phyloP scores from a whole-genome alignment of 1,140 invertebrate species.

The Leptopilina boulardi region DNA sequence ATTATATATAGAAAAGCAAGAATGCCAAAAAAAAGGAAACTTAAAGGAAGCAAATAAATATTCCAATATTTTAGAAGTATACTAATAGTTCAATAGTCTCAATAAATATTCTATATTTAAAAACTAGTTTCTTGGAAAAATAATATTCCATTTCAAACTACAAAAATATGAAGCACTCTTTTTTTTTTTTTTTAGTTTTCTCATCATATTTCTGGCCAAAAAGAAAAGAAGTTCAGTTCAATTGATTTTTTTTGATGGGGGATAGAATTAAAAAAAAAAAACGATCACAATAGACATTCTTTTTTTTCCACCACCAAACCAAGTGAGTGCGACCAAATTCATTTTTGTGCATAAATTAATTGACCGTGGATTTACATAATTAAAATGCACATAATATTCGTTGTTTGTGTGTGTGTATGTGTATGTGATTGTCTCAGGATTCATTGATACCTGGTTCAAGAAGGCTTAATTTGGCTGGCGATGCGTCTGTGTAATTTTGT shows the following conservation, averaged over 20 bases:
- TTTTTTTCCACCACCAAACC: conserved; percentile 27
- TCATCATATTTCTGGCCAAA: background rate
- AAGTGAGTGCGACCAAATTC: conserved; percentile 10
- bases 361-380: conserved; percentile 3
- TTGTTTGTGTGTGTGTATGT: background rate
- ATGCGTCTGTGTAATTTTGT: conserved; percentile 70
- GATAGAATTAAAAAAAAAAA: background rate
- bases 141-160: background rate
- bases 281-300: background rate
- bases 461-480: conserved; percentile 73
- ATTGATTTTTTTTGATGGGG: too few species aligned
- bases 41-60: conserved; percentile 16
- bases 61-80: background rate
- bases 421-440: conserved; percentile 51
- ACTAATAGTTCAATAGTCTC: conserved; percentile 24
- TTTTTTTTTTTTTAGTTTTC: background rate
- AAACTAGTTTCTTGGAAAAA: background rate
- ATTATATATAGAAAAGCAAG: too few species aligned
- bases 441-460: conserved; percentile 73
- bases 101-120: conserved; percentile 28
- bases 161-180: background rate
- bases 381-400: too few species aligned
- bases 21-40: background rate
- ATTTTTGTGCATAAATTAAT: background rate
- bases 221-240: too few species aligned